These are phyloP conservation scores for Clunio marinus DNA, from an alignment of 2,888 invertebrate species.

Conservation along the genomic window DNA sequence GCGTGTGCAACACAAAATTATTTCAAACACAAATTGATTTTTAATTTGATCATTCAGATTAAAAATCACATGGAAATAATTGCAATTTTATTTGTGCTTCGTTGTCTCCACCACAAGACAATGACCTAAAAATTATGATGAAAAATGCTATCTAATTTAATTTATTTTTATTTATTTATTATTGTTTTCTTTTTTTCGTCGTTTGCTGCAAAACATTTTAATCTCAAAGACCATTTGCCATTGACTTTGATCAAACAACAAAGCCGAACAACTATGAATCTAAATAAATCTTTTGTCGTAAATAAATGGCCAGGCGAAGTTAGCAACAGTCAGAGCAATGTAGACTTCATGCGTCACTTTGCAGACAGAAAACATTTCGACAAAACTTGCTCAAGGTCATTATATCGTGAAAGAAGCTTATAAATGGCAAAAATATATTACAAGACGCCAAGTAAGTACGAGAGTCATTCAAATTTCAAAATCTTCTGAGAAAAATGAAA, in stretches of 20 bases:
- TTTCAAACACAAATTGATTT: slow-evolving; percentile 9
- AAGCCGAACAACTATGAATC: too few species aligned
- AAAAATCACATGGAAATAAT: background rate
- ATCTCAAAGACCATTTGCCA: too few species aligned
- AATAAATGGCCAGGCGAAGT: background rate
- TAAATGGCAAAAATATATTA: too few species aligned
- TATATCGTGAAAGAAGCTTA: background rate
- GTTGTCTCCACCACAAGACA: slow-evolving; percentile 21
- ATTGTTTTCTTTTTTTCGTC: too few species aligned
- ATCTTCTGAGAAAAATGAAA: slow-evolving; percentile 14
- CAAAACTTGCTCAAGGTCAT: slow-evolving; percentile 7
- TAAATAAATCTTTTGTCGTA: too few species aligned
- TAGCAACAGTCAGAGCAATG: background rate
- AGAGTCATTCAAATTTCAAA: background rate
- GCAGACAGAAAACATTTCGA: background rate
- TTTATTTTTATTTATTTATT: too few species aligned
- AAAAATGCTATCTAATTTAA: background rate
- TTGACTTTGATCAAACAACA: too few species aligned
- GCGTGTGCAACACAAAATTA: background rate
- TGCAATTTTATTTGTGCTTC: slow-evolving; percentile 5
- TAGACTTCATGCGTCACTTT: background rate
- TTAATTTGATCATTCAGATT: background rate
- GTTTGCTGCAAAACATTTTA: too few species aligned
- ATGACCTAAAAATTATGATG: slow-evolving; percentile 23
- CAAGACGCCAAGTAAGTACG: too few species aligned